Evolutionary conservation across 2,113 vertebrate genomes (phyloP), one percentile per base, ranked within the genome.

Genomic region (Pardalotus punctatus): DNA sequence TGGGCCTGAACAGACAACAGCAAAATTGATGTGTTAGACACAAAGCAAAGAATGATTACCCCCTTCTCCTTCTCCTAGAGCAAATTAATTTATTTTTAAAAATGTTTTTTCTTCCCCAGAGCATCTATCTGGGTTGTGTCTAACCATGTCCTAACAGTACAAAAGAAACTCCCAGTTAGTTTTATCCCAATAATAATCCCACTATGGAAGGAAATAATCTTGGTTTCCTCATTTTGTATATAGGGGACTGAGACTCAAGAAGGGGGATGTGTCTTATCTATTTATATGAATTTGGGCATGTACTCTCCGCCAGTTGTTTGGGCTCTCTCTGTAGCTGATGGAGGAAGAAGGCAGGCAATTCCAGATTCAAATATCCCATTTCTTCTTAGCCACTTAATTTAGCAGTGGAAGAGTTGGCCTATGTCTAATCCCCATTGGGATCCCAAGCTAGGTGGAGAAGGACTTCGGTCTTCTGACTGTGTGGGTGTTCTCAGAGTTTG

Each of bases 401-500:
- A 86, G 31, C 50, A 70, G 21, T 70, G 82, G 72, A 67, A 81
- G 42, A 71, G 54, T 47, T 95, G 76, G 82, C 36, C 64, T 90
- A 54, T 70, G 35, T 29, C 36, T 88, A 86, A 96, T 83, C 69
- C 86, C 47, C 18, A 20, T 3, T 58, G 65, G 67, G 82, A 94
- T 86, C 23, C 71, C 62, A 38, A 67, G 19, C 43, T 83, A 81
- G 82, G 16, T 81, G 67, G 47, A 81, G 92, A 80, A 95, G 42
- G 50, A 58, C 58, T 88, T 90, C 48, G 62, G 56, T 86, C 73
- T 93, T 93, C 79, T 88, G 91, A 80, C 65, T 6, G 5, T 83
- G 86, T 81, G 88, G 60, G 80, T 83, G 71, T 81, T 82, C 91
- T 92, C 82, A 60, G 86, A 73, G 35, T 90, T 94, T 94, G 79